Evolutionary conservation across 2,797 vertebrate genomes (phyloP).

Genomic region (Cottoperca gobio): DNA sequence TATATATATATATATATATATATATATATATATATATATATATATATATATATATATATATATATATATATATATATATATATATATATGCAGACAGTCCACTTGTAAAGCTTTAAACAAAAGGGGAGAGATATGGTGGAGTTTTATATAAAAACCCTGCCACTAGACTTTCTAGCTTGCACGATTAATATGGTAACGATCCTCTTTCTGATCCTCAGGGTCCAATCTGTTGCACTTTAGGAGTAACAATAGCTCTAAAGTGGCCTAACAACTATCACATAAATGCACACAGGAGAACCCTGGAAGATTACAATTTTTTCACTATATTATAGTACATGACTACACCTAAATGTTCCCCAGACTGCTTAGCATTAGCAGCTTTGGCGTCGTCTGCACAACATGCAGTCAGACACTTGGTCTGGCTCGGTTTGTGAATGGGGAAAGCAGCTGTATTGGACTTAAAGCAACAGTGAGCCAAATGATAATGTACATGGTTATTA

Average conservation of each 20-base stretch:
- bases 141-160: neutral
- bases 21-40: too few relatives aligned
- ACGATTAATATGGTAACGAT: neutral
- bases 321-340: slow-evolving; percentile 7
- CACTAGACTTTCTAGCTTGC: neutral
- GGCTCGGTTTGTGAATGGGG: slow-evolving; percentile 57
- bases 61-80: too few relatives aligned
- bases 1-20: too few relatives aligned
- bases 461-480: slow-evolving; percentile 48
- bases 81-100: neutral
- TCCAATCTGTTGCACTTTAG: neutral
- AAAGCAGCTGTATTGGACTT: slow-evolving; percentile 69
- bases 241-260: neutral
- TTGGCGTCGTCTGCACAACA: slow-evolving; percentile 38
- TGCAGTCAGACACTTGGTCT: slow-evolving; percentile 42
- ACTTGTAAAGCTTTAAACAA: neutral
- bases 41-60: too few relatives aligned
- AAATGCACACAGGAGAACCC: slow-evolving; percentile 7
- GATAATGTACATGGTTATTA: slow-evolving; percentile 53
- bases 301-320: slow-evolving; percentile 3
- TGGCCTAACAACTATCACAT: neutral
- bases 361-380: slow-evolving; percentile 37
- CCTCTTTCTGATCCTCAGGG: neutral
- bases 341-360: slow-evolving; percentile 44
- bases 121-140: neutral